Percentiles rank a stretch among this genome's conserved stretches.
Evolutionary conservation across 2,888 invertebrate genomes (phyloP).

Genomic region (Erebia ligea): DNA sequence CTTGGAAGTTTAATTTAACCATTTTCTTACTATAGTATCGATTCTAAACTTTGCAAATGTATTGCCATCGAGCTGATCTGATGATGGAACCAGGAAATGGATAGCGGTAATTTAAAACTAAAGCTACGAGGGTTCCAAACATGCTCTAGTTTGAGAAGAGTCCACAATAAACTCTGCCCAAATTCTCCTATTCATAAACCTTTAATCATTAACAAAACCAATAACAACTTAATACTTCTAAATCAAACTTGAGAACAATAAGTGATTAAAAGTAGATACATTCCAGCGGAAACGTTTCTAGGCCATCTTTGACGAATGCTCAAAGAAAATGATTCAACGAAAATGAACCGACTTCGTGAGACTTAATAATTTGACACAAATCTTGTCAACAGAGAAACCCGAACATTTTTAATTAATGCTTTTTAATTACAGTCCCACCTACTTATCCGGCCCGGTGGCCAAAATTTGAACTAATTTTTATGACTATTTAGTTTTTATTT

Average conservation of each 20-base stretch:
- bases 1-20: not conserved
- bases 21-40: not conserved
- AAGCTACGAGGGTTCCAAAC: too few species aligned
- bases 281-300: constrained; percentile 13
- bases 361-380: constrained; percentile 9
- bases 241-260: not conserved
- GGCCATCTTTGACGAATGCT: constrained; percentile 19
- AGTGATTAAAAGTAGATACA: constrained; percentile 6
- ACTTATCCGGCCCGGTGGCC: too few species aligned
- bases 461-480: too few species aligned
- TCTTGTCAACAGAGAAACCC: constrained; percentile 3
- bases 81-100: too few species aligned
- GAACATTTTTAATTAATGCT: not conserved
- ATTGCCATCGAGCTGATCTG: too few species aligned
- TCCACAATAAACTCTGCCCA: too few species aligned
- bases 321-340: not conserved
- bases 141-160: too few species aligned
- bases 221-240: not conserved
- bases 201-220: not conserved
- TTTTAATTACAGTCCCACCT: not conserved
- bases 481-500: too few species aligned
- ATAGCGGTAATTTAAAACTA: too few species aligned
- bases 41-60: too few species aligned
- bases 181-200: not conserved
- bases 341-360: not conserved